Evolutionary conservation across 2,888 invertebrate genomes (phyloP).

Genomic region (Philhelius pedissequus): DNA sequence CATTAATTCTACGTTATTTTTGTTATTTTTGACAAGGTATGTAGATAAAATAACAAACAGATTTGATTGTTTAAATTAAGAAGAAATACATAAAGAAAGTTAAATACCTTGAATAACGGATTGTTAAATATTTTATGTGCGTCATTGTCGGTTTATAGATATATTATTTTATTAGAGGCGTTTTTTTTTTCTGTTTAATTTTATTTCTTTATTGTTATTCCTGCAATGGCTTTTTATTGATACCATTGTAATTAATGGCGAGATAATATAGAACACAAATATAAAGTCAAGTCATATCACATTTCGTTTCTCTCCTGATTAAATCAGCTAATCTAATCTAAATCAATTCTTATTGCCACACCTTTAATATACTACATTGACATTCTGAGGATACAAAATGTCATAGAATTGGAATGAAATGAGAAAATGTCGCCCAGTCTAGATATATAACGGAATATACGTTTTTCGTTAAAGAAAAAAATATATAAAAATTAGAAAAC

Average conservation of each 20-base stretch:
- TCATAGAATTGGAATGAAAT: slow-evolving; percentile 19
- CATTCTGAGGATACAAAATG: slow-evolving; percentile 17
- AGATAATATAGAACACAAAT: slow-evolving; percentile 25
- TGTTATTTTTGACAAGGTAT: too few species aligned
- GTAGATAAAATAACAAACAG: background rate
- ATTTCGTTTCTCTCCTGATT: slow-evolving; percentile 34
- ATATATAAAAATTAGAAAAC: background rate
- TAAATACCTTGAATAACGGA: background rate
- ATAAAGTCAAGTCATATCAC: background rate
- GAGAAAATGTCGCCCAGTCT: background rate
- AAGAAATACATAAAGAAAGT: background rate
- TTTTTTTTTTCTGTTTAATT: too few species aligned
- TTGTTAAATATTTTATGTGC: background rate
- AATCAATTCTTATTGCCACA: slow-evolving; percentile 62
- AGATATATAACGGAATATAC: background rate
- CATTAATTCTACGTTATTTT: too few species aligned
- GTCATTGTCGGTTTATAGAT: slow-evolving; percentile 49
- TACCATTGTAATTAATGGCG: slow-evolving; percentile 53
- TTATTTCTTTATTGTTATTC: slow-evolving; percentile 52
- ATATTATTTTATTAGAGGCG: slow-evolving; percentile 62
- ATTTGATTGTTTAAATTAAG: background rate
- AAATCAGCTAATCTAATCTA: slow-evolving; percentile 67
- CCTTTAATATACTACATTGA: slow-evolving; percentile 26
- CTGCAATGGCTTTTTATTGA: slow-evolving; percentile 54
- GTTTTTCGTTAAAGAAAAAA: background rate